Conservation (phyloP, 2,113 vertebrate species). For the Pygoscelis antarcticus region DNA sequence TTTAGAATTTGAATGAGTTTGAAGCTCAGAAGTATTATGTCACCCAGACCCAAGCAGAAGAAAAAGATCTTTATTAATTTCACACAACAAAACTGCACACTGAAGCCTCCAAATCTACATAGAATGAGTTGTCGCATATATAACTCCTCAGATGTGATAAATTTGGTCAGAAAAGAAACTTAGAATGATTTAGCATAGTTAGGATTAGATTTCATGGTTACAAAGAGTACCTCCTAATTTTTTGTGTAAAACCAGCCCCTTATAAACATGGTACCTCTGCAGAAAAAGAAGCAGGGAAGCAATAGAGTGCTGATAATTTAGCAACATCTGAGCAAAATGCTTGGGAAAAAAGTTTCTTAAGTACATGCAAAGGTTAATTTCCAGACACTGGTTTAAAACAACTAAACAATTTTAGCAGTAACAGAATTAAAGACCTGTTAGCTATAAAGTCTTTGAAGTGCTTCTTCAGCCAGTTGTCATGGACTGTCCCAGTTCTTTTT, state of each 20-base stretch:
- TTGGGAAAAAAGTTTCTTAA: not conserved
- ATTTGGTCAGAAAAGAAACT: not conserved
- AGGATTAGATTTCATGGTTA: not conserved
- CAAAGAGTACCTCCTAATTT: not conserved
- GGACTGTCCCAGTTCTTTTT: not conserved
- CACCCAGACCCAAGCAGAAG: not conserved
- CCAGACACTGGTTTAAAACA: not conserved
- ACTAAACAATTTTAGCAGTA: not conserved
- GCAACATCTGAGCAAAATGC: fast-evolving
- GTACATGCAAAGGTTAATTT: not conserved
- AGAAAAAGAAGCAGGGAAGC: not conserved
- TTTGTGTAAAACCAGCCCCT: not conserved
- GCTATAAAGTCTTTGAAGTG: not conserved
- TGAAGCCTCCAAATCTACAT: not conserved
- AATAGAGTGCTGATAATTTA: not conserved
- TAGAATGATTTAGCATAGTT: not conserved
- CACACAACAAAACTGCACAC: not conserved
- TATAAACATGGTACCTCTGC: not conserved
- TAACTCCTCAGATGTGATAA: not conserved
- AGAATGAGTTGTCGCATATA: not conserved
- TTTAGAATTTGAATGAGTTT: not conserved
- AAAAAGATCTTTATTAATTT: not conserved
- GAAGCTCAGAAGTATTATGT: not conserved
- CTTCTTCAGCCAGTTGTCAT: not conserved
- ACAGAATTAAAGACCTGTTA: not conserved